Base-by-base conservation (phyloP, 2,888 invertebrate species). In the Osmoderma eremita region DNA sequence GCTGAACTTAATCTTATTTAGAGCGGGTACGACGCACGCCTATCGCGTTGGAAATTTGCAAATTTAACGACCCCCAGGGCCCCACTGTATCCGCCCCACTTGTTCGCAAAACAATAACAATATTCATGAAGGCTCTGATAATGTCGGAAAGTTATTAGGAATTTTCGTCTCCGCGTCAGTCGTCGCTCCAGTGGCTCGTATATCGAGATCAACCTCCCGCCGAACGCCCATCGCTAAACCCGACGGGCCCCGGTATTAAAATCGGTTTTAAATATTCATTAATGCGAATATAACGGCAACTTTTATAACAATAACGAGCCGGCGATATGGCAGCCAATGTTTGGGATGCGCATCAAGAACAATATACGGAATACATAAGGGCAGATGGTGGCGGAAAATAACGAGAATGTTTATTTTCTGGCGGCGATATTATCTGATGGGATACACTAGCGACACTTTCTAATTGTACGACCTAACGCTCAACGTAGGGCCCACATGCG, bases 91-190 rank as follows among this genome's bases (percentile, higher is more conserved):
- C 45, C 45, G 58, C 58, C 30, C 45, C 45, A 45, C 58, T 61
- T 61, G 58, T 61, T 61, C 58, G 58, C 58, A 61, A 61, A 61
- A 61, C 58, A 61, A 61, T 61, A 61, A 61, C 58, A 61, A 61
- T 61, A 61, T 61, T 61, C 58, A 61, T 61, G 58, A 61, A 61
- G 48, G 45, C 48, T n/a, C 58, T 53, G 58, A 61, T 61, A 61
- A 61, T 61, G 58, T 61, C 58, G 45, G 58, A 61, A 61, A 61
- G 58, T 61, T 61, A 61, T 61, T 61, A 61, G 58, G 24, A 61
- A 61, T 61, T 48, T 61, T 61, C 45, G 45, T 41, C 17, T 61
- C 58, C 45, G 6, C 18, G 22, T 48, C 20, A 12, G 18, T 48
- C 15, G 42, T 20, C 45, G 45, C 41, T 36, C 42, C 45, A 13